A percentile compares a stretch with the other conserved stretches of the same genome.
Evolutionary conservation across 1,140 invertebrate genomes (phyloP).

Genomic region (Drosophila nasuta): DNA sequence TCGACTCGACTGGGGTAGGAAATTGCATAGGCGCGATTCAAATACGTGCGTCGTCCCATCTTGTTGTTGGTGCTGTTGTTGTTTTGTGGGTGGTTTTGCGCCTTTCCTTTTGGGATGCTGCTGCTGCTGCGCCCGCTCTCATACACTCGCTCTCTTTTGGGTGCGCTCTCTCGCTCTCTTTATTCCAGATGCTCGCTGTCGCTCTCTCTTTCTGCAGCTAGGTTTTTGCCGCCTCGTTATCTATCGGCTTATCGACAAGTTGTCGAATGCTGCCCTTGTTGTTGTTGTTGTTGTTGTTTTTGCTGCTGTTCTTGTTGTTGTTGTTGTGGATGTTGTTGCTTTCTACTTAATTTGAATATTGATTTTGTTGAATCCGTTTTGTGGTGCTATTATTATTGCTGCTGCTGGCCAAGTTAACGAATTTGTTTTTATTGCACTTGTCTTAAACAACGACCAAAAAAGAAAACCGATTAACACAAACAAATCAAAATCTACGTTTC

Average conservation of each 20-base stretch:
- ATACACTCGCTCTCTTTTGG: background rate
- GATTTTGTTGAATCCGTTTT: slow-evolving; percentile 51
- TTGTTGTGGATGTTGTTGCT: slow-evolving; percentile 51
- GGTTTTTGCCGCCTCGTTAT: slow-evolving; percentile 45
- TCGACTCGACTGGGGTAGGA: slow-evolving; percentile 89
- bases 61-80: slow-evolving; percentile 12
- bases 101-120: slow-evolving; percentile 53
- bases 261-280: slow-evolving; percentile 50
- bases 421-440: slow-evolving; percentile 70
- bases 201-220: slow-evolving; percentile 6
- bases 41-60: slow-evolving; percentile 83
- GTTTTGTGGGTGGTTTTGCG: slow-evolving; percentile 38
- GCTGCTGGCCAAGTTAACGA: slow-evolving; percentile 19
- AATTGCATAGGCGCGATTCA: slow-evolving; percentile 78
- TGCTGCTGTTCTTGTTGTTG: too few relatives aligned
- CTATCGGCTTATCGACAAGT: slow-evolving; percentile 73
- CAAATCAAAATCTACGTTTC: slow-evolving; percentile 29
- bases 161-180: slow-evolving; percentile 15
- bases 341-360: slow-evolving; percentile 77
- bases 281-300: slow-evolving; percentile 42
- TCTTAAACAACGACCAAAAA: slow-evolving; percentile 15
- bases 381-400: slow-evolving; percentile 40
- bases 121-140: slow-evolving; percentile 21
- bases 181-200: slow-evolving; percentile 2
- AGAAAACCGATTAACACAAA: slow-evolving; percentile 30